Base-by-base conservation (phyloP, 2,113 vertebrate genomes). In the Lagopus muta region DNA sequence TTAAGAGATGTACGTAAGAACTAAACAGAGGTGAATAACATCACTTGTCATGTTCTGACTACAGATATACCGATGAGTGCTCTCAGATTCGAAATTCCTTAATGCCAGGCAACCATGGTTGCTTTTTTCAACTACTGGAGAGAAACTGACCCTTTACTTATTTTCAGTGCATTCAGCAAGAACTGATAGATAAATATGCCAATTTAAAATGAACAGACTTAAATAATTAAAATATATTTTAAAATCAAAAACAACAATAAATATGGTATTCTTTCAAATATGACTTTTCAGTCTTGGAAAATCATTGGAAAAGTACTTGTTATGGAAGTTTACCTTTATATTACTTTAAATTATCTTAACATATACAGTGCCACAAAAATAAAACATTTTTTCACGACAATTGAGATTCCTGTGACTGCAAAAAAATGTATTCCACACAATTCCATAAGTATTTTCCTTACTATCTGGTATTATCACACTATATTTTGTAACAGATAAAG, bases 301-400 rank as follows among this genome's bases (percentile, higher is more conserved):
- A 90, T 94, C 71, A 94, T 90, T 78, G 81, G 93, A 97, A 96
- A 97, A 96, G 87, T 95, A 94, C 90, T 85, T 95, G 86, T 95
- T 91, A 97, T 76, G 95, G 97, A 97, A 64, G 38, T 97, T 97
- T 95, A 96, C 84, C 58, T 97, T 98, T 98, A 96, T 95, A 98
- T 96, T 96, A 96, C 93, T 98, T 98, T 97, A 96, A 98, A 97
- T 98, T 97, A 98, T 97, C 89, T 98, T 94, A 98, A 98, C 98
- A 98, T 98, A 97, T 98, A 98, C 93, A 98, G 96, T 97, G 98
- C 97, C 97, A 98, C 97, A 98, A 98, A 98, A 97, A 96, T 97
- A 97, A 96, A 97, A 98, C 96, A 76, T 97, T 97, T 97, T 97
- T 95, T 95, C 97, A 97, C 97, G 7, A 98, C 97, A 97, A 88